Evolutionary conservation across 1,140 invertebrate species (phyloP), one percentile per base, ranked within the genome.

Genomic region (Atta colombica): DNA sequence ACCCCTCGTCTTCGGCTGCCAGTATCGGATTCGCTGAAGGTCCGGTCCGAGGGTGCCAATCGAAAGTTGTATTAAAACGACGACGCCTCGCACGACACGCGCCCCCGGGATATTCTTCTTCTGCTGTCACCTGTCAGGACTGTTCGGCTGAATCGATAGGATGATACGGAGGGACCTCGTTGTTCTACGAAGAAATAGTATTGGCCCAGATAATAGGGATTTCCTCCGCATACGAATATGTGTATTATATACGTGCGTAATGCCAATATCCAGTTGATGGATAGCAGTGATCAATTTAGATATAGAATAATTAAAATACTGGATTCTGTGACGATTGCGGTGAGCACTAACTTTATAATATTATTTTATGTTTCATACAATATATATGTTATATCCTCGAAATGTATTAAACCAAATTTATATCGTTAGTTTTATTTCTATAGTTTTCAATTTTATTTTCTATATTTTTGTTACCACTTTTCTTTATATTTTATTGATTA

Each of bases 1-100:
- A 74, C 92, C 90, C 80, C 81, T 85, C 75, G 86, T 88, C 87
- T 88, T 90, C 87, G 78, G 77, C 84, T 87, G 82, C 65, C 80
- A 90, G 91, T 93, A 94, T 93, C 92, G 92, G 78, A 91, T 90
- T 88, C 90, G 90, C 88, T 89, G 91, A 92, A 92, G 90, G 90
- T 91, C 88, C 90, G 88, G 87, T 63, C 81, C 89, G 92, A 90
- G 91, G 90, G 89, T 93, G 92, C 92, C 91, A 92, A 93, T 93
- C 93, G 92, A 92, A 93, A 92, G 93, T 93, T 93, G 92, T 93
- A 92, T 93, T 93, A 93, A 93, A 93, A 92, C 90, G 92, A 93
- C 91, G 86, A 86, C 84, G 75, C 81, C 85, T 88, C 71, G 49
- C 75, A 80, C 85, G 75, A 90, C 53, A 60, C 88, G 85, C 75